These are phyloP conservation scores for Sinotaia quadrata DNA, from an alignment of 2,888 invertebrate genomes.

Conservation along the genomic window DNA sequence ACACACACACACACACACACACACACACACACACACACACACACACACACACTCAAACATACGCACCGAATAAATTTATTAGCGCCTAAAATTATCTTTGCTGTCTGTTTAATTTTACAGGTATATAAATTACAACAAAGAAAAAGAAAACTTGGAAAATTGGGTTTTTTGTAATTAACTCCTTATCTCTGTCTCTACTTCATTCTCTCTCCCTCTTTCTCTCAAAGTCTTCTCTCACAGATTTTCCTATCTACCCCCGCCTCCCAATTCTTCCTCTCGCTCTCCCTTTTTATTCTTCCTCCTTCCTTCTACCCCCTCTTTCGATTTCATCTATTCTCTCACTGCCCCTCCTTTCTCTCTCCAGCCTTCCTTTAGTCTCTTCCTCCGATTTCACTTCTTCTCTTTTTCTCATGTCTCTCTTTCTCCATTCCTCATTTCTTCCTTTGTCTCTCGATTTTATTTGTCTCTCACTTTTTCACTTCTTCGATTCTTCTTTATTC, in stretches of 20 bases:
- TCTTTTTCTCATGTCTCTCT: background rate
- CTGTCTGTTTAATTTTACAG: background rate
- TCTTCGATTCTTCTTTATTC: too few species aligned
- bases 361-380: background rate
- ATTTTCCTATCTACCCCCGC: background rate
- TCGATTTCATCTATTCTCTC: background rate
- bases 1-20: slow-evolving; percentile 1
- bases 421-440: too few species aligned
- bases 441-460: background rate
- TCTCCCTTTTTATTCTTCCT: background rate
- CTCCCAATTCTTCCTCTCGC: background rate
- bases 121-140: background rate
- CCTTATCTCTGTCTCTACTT: too few species aligned
- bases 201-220: background rate
- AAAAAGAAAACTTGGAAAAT: too few species aligned
- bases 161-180: too few species aligned
- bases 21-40: slow-evolving; percentile 1
- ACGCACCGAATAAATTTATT: too few species aligned
- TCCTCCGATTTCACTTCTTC: background rate
- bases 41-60: background rate
- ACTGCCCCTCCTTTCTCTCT: background rate
- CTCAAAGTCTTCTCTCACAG: background rate
- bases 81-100: slow-evolving; percentile 10
- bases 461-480: background rate
- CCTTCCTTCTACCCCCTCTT: background rate